Percentiles rank a stretch among this genome's conserved stretches.
Evolutionary conservation across 2,888 invertebrate species (phyloP).

Genomic region (Trypoxylon attenuatum): DNA sequence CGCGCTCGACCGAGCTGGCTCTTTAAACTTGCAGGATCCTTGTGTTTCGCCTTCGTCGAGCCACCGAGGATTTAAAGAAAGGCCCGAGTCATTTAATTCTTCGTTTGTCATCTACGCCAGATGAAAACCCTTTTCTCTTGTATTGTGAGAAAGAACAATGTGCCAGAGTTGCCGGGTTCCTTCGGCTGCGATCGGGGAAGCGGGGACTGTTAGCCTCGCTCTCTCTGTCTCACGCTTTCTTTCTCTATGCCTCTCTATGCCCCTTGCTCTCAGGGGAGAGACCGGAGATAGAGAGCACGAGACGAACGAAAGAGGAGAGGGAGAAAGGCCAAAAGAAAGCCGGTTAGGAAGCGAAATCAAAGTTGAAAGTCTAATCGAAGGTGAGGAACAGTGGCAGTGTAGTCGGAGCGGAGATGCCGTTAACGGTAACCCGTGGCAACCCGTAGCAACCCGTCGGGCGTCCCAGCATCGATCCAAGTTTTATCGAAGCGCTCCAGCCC

Average conservation of each 20-base stretch:
- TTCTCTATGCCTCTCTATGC: too few species aligned
- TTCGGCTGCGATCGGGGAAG: conserved; percentile 1
- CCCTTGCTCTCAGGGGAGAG: too few species aligned
- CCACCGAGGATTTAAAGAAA: neutral
- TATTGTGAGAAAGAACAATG: neutral
- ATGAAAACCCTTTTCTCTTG: neutral
- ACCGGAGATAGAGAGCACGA: neutral
- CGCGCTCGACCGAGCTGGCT: neutral
- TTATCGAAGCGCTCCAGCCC: conserved; percentile 71
- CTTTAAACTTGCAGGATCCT: neutral
- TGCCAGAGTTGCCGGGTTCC: neutral
- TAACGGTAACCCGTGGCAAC: conserved; percentile 74
- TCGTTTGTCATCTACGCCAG: neutral
- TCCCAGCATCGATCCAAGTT: conserved; percentile 74
- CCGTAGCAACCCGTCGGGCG: conserved; percentile 70
- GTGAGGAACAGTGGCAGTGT: conserved; percentile 37
- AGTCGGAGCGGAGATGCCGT: conserved; percentile 67
- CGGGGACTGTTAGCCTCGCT: neutral
- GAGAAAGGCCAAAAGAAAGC: conserved; percentile 8
- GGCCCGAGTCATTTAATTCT: neutral
- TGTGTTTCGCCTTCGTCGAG: neutral
- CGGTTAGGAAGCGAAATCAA: conserved; percentile 32
- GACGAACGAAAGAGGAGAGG: neutral
- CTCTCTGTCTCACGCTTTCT: too few species aligned
- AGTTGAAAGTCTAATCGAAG: conserved; percentile 52